Percentiles rank a stretch among this genome's conserved stretches.
These are phyloP conservation scores for Capreolus pygargus DNA, from an alignment of 2,113 vertebrate genomes.

Conservation along the genomic window DNA sequence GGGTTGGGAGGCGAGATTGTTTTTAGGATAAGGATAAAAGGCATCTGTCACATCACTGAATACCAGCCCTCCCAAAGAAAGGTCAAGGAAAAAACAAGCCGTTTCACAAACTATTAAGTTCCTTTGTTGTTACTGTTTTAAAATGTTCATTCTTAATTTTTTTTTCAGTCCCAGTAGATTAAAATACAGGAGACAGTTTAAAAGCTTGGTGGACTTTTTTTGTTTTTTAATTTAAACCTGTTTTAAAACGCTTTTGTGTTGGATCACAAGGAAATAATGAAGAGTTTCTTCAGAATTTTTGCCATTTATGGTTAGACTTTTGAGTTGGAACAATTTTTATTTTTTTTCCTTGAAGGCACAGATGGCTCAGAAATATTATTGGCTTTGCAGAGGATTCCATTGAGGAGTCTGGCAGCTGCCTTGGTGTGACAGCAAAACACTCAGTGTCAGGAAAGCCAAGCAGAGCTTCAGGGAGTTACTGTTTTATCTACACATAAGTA, in stretches of 20 bases:
- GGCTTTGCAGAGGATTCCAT: neutral
- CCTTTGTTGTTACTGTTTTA: neutral
- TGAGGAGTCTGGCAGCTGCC: neutral
- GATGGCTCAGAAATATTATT: neutral
- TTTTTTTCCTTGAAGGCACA: neutral
- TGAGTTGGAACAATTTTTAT: neutral
- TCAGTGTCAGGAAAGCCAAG: neutral
- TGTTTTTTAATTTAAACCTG: neutral
- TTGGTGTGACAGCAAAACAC: neutral
- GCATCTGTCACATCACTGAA: neutral
- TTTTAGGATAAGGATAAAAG: neutral
- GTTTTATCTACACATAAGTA: neutral
- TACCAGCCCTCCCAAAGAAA: neutral
- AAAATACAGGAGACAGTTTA: neutral
- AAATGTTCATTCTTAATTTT: neutral
- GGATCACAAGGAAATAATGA: neutral
- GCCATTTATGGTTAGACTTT: conserved; percentile 25
- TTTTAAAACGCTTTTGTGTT: neutral
- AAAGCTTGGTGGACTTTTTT: neutral
- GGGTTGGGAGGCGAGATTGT: neutral
- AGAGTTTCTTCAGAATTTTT: neutral
- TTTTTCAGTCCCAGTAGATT: neutral
- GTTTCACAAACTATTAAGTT: neutral
- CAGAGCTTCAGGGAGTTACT: neutral
- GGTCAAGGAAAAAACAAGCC: neutral